A percentile compares a stretch with the other conserved stretches of the same genome.
Conservation (phyloP, 2,113 vertebrate genomes). For the Xiphorhynchus elegans region DNA sequence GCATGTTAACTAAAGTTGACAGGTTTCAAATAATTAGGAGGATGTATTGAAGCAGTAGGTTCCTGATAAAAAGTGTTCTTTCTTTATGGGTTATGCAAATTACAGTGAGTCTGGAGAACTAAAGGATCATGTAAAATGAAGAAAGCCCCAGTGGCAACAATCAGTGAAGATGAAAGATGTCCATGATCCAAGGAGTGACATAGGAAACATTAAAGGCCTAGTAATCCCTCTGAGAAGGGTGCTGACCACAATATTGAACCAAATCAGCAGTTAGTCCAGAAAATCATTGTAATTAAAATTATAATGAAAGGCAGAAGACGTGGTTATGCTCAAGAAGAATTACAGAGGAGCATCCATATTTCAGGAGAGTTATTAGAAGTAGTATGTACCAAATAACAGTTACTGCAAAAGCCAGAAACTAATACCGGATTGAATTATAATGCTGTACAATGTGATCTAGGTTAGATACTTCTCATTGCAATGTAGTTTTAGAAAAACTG, state of each 20-base stretch:
- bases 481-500: not conserved
- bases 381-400: not conserved
- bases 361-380: not conserved
- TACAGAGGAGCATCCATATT: not conserved
- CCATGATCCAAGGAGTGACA: not conserved
- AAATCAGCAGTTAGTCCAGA: not conserved
- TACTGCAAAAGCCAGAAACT: not conserved
- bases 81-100: not conserved
- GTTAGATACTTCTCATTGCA: not conserved
- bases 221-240: not conserved
- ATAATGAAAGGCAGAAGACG: not conserved
- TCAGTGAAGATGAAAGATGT: not conserved
- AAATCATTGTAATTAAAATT: not conserved
- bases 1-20: not conserved
- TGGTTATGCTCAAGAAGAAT: not conserved
- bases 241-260: not conserved
- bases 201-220: not conserved
- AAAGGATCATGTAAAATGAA: not conserved
- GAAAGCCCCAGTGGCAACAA: not conserved
- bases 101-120: not conserved
- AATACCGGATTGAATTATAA: not conserved
- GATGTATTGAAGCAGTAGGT: not conserved
- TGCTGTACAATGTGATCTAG: not conserved
- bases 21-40: not conserved
- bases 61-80: not conserved